Evolutionary conservation across 2,113 vertebrate genomes (phyloP), one percentile per base, ranked within the genome.

Genomic region (Tetraodon nigroviridis): DNA sequence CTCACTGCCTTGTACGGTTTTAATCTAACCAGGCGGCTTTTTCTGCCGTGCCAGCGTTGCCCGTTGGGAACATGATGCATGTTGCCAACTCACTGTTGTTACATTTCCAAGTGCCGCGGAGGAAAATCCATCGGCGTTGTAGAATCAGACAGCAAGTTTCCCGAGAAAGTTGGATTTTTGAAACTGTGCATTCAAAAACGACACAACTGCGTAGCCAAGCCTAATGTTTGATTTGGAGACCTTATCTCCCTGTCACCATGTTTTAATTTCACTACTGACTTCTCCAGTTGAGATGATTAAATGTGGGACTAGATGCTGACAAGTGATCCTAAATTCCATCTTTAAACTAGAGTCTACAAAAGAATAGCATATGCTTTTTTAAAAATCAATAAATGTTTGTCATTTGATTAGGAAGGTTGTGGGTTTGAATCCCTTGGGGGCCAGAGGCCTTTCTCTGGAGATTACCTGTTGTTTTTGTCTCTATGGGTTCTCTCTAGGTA

Each of bases 1-100:
- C 78, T 64, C 51, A 50, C 84, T 84, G 81, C 83, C 75, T 75
- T 77, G 67, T 79, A 65, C 58, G 75, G 73, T 75, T 67, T 67
- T 76, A 69, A 76, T 82, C 78, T 62, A 79, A 78, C 76, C 77
- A 81, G 79, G 68, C 45, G 7, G 73, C 81, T 71, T 65, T 73
- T 69, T 64, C 76, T 80, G 75, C 67, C 72, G 54, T 69, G 80
- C 64, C 78, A 75, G 64, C 68, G 59, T 54, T 61, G 57, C 64
- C 64, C 24, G 20, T 2, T 46, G 24, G 51, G 49, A 58, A 24
- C 22, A 24, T 58, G 1, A 49, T 68, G 54, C 29, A 6, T 59
- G 20, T 19, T 24, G 22, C 22, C 22, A 5, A 24, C 22, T 24
- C 27, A 17, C 47, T 51, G 55, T 64, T 10, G 5, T 10, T 32